These are phyloP conservation scores for Epinephelus lanceolatus DNA, from an alignment of 2,113 vertebrate species.

Conservation along the genomic window DNA sequence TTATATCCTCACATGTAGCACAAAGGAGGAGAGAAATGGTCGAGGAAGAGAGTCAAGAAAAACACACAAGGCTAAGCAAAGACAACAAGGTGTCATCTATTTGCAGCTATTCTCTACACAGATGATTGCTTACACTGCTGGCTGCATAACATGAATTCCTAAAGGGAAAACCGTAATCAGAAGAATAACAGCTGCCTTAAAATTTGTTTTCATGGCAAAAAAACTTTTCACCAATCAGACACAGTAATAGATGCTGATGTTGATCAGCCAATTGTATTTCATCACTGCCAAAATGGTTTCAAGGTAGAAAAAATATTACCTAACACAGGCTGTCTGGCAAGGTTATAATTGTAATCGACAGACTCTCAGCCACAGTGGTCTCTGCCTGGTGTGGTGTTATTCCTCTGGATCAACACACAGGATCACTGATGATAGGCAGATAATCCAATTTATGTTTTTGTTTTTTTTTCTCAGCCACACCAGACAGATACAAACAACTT, in stretches of 20 bases:
- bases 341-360: background rate
- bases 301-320: conserved; percentile 26
- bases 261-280: conserved; percentile 25
- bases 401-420: background rate
- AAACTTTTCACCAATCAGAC: background rate
- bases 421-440: background rate
- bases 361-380: background rate
- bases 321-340: conserved; percentile 20
- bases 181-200: background rate
- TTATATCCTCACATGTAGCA: background rate
- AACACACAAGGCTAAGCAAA: background rate
- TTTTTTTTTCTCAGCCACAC: background rate
- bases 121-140: background rate
- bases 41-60: background rate
- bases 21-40: background rate
- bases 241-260: conserved; percentile 1
- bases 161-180: conserved; percentile 9
- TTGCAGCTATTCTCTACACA: background rate
- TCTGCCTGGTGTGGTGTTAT: background rate
- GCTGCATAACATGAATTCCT: background rate
- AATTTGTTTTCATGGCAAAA: conserved; percentile 18
- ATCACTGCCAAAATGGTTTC: conserved; percentile 28
- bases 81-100: background rate
- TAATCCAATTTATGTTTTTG: background rate
- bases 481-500: background rate